Percentiles rank a stretch among this genome's conserved stretches.
phyloP scores from a whole-genome alignment of 2,888 invertebrate species.

The Punctoribates punctum region DNA sequence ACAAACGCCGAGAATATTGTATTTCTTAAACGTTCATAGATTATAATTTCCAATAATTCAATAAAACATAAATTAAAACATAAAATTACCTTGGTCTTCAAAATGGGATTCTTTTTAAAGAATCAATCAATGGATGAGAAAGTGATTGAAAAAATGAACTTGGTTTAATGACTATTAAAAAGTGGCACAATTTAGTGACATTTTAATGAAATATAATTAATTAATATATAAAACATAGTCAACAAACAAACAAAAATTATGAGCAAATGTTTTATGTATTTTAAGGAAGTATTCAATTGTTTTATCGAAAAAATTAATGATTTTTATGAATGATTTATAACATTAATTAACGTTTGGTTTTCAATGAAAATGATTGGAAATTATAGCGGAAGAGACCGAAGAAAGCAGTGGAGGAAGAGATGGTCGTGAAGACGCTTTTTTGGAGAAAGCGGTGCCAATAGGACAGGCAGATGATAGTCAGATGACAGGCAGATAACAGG shows the following conservation, averaged over 20 bases:
- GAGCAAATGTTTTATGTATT: neutral
- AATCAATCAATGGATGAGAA: too few relatives aligned
- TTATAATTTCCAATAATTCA: too few relatives aligned
- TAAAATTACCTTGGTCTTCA: too few relatives aligned
- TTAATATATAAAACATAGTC: neutral
- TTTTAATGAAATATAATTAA: neutral
- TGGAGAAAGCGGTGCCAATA: neutral
- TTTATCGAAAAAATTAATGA: too few relatives aligned
- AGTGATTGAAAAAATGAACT: too few relatives aligned
- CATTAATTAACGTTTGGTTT: conserved; percentile 15
- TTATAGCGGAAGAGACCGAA: neutral
- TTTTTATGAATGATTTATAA: neutral
- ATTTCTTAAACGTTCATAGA: too few relatives aligned
- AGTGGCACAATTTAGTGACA: conserved; percentile 9
- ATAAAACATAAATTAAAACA: too few relatives aligned
- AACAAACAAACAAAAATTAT: neutral
- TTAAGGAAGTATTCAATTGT: neutral
- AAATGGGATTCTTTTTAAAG: too few relatives aligned
- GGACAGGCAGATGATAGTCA: neutral
- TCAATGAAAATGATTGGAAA: neutral
- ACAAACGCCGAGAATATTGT: too few relatives aligned
- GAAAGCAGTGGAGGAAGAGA: neutral
- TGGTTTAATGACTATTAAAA: neutral
- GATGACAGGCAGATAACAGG: neutral
- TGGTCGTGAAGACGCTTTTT: neutral